phyloP scores from a whole-genome alignment of 2,797 vertebrate species.

The Cryptoblepharus egeriae region DNA sequence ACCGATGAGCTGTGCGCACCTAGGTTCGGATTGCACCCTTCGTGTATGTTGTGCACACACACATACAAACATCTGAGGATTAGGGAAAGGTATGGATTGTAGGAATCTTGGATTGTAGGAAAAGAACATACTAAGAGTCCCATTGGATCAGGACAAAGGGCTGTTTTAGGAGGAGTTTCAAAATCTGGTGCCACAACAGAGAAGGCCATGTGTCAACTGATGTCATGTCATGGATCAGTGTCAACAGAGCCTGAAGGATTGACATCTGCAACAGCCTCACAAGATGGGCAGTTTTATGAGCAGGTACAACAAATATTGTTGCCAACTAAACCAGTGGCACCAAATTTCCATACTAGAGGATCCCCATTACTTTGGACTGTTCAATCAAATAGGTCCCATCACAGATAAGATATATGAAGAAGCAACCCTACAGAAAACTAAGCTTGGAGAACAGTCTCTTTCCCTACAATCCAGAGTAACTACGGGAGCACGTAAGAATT shows the following conservation, averaged over 20 bases:
- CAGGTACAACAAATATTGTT: no score
- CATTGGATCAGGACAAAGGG: no score
- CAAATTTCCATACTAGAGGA: neutral
- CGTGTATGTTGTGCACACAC: neutral
- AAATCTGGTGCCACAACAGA: no score
- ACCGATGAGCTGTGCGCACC: no score
- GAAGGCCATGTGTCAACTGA: no score
- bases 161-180: no score
- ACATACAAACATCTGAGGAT: neutral
- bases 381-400: neutral
- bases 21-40: no score
- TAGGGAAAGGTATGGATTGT: neutral
- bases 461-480: no score
- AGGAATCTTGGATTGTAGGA: neutral
- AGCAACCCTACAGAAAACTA: fast-evolving
- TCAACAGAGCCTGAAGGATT: no score
- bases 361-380: neutral
- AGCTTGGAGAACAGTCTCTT: neutral
- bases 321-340: neutral
- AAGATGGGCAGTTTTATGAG: neutral
- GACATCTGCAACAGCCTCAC: neutral
- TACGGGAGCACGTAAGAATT: no score
- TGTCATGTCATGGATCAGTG: no score
- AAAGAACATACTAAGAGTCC: no score
- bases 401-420: neutral